Evolutionary conservation across 2,888 invertebrate species (phyloP), one percentile per base, ranked within the genome.

Genomic region (Sesia apiformis): DNA sequence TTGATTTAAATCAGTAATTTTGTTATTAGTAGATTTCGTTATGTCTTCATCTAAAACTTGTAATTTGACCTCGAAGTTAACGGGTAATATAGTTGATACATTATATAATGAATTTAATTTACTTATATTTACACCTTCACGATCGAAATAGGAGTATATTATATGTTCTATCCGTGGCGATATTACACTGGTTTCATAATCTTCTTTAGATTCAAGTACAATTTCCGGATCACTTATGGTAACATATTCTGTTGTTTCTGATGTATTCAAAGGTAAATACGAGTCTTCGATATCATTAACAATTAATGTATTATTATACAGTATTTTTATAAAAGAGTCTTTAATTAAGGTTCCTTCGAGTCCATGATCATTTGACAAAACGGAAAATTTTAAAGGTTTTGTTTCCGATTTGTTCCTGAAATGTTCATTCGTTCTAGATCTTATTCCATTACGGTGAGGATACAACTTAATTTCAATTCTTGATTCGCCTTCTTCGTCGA

Each of bases 391-490:
- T 23, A 55, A 46, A 51, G 51, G 57, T 40, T 3, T 39, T 52
- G 4, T 57, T 6, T n/a, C 39, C 4, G 52, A 38, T 5, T 40
- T 57, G 39, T 60, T 55, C 8, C 58, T 54, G 40, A 53, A 46
- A 62, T 51, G 39, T 52, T 5, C 52, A 61, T 6, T 52, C 59
- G 53, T 60, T 52, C 23, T 50, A 38, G 8, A 5, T 7, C 50
- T 43, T 40, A 41, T 38, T 23, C 49, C 53, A 41, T 55, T 52
- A 40, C 40, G 4, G 39, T 52, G 40, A 4, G 53, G 53, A 39
- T 23, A n/a, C 39, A 81, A 51, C 64, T 76, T 75, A 4, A 82
- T 77, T 64, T 78, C 74, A 52, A 80, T 65, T 55, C 63, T 72
- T 3, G 75, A 57, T 5, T 65, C 51, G 2, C 70, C 71, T 4